These are phyloP conservation scores for Caradrina kadenii DNA, from an alignment of 2,888 invertebrate species.

Conservation along the genomic window DNA sequence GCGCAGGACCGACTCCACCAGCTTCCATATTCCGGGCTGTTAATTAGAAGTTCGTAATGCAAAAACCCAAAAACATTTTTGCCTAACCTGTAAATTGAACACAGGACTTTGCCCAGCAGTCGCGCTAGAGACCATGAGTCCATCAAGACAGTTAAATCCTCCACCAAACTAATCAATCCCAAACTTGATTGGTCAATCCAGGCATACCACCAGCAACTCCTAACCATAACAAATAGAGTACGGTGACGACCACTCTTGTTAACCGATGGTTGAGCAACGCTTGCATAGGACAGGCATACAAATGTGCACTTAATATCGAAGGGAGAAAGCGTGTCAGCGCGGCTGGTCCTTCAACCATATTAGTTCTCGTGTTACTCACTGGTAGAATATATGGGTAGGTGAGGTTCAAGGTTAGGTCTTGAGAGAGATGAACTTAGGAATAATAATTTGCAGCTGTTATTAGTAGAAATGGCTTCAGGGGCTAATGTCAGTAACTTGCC, in stretches of 20 bases:
- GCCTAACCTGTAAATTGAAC: too few species aligned
- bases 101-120: too few species aligned
- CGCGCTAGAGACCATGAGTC: too few species aligned
- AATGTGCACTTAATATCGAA: slow-evolving; percentile 58
- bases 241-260: slow-evolving; percentile 38
- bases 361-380: slow-evolving; percentile 18
- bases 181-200: too few species aligned
- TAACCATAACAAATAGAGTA: slow-evolving; percentile 17
- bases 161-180: too few species aligned
- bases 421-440: neutral
- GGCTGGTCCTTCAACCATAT: slow-evolving; percentile 52
- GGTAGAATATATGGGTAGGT: neutral
- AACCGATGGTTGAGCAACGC: slow-evolving; percentile 58
- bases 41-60: too few species aligned
- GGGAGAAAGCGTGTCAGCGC: slow-evolving; percentile 72
- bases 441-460: neutral
- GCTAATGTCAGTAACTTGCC: neutral
- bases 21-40: too few species aligned
- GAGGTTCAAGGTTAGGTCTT: slow-evolving; percentile 4
- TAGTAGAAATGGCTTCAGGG: too few species aligned
- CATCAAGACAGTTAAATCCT: too few species aligned
- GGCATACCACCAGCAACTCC: slow-evolving; percentile 20
- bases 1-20: too few species aligned
- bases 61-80: too few species aligned
- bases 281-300: slow-evolving; percentile 64